These are phyloP conservation scores for Galeopsomyia nigrocyanea DNA, from an alignment of 2,888 invertebrate species.

Conservation along the genomic window DNA sequence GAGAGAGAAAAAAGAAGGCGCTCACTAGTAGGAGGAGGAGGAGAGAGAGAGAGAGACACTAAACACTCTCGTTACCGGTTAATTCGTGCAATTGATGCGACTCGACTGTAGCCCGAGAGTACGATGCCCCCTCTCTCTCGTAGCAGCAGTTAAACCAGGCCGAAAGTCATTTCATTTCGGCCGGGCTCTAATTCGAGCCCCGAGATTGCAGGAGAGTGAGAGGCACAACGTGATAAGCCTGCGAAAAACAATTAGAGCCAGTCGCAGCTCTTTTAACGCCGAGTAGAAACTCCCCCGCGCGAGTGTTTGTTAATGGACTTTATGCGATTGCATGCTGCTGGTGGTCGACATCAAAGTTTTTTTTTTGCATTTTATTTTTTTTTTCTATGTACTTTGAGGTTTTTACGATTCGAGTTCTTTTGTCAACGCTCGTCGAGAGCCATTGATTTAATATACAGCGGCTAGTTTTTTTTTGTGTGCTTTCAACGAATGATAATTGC, in stretches of 20 bases:
- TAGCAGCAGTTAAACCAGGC: background rate
- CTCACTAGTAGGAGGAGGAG: background rate
- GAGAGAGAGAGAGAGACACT: constrained; percentile 18
- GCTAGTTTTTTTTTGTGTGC: too few relatives aligned
- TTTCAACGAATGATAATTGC: too few relatives aligned
- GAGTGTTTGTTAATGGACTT: constrained; percentile 5
- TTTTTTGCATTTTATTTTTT: too few relatives aligned
- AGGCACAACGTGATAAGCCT: background rate
- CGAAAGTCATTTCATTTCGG: constrained; percentile 34
- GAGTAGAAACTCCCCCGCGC: background rate
- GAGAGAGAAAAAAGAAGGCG: background rate
- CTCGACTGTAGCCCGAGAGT: constrained; percentile 31
- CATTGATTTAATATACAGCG: too few relatives aligned
- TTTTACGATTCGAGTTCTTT: background rate
- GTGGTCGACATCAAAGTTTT: background rate
- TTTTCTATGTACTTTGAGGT: background rate
- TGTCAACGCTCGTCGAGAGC: too few relatives aligned
- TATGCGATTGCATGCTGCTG: constrained; percentile 7
- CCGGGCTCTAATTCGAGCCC: constrained; percentile 21
- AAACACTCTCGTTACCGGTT: constrained; percentile 46
- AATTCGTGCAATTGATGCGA: constrained; percentile 54
- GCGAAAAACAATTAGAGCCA: constrained; percentile 24
- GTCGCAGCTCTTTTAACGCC: background rate
- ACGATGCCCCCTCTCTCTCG: constrained; percentile 18
- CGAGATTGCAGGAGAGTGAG: constrained; percentile 29